Conservation (phyloP, 2,797 vertebrate species). For the Steatocranus sp. region DNA sequence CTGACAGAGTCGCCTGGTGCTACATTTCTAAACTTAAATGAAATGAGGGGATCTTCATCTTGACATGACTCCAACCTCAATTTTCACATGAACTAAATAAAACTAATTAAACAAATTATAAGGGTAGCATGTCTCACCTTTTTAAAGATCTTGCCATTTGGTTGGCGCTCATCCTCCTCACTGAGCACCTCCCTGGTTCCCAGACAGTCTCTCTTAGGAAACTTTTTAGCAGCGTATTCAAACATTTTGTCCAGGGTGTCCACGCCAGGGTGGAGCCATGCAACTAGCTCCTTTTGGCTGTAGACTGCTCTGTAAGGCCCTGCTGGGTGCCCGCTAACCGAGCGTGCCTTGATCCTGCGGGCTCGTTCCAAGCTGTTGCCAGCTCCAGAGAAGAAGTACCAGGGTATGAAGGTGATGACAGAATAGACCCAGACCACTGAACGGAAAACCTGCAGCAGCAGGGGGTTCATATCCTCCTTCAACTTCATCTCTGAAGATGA, state of each 20-base stretch:
- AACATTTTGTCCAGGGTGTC: slow-evolving; percentile 95
- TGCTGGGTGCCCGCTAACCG: slow-evolving; percentile 76
- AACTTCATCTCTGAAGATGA: slow-evolving; percentile 82
- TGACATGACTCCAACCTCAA: not conserved
- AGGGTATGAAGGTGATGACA: slow-evolving; percentile 90
- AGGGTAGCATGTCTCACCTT: slow-evolving; percentile 78
- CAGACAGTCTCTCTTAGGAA: slow-evolving; percentile 84
- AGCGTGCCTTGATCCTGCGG: slow-evolving; percentile 84
- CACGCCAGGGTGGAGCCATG: slow-evolving; percentile 82
- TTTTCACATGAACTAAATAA: not conserved
- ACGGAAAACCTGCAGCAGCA: slow-evolving; percentile 89
- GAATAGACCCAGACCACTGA: slow-evolving; percentile 89
- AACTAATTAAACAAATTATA: not conserved
- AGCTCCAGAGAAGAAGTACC: slow-evolving; percentile 90
- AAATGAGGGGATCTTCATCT: not conserved
- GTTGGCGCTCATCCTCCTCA: slow-evolving; percentile 95
- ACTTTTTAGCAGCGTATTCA: slow-evolving; percentile 81
- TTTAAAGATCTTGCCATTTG: slow-evolving; percentile 96
- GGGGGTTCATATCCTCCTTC: slow-evolving; percentile 91
- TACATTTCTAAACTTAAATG: not conserved
- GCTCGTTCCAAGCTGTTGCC: slow-evolving; percentile 77
- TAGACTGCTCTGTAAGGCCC: slow-evolving; percentile 87
- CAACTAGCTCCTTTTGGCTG: slow-evolving; percentile 81
- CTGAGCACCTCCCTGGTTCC: slow-evolving; percentile 92
- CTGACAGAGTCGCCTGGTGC: not conserved